Percentiles rank a stretch among this genome's conserved stretches.
Conservation (phyloP, 2,888 invertebrate species). For the Cephus nigrinus region DNA sequence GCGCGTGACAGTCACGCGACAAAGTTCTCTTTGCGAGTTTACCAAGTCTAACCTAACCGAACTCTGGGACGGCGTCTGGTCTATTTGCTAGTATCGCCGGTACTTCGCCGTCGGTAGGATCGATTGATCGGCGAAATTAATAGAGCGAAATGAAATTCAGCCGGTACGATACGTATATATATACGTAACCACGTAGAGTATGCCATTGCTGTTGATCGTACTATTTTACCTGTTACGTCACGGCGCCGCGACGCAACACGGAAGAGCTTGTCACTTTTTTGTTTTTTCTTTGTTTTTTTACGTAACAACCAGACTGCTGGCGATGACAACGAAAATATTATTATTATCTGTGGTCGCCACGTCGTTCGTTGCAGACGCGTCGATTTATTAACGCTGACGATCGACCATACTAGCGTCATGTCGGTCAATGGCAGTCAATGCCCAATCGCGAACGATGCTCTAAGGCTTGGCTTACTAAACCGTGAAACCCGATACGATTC, state of each 20-base stretch:
- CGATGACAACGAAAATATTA: background rate
- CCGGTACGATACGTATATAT: background rate
- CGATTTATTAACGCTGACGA: background rate
- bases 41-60: background rate
- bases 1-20: constrained; percentile 18
- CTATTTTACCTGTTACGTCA: background rate
- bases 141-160: background rate
- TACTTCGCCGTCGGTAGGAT: background rate
- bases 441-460: background rate
- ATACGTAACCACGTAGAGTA: background rate
- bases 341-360: background rate
- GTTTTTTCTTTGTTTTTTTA: background rate
- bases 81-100: background rate
- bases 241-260: background rate
- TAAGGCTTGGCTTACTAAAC: background rate
- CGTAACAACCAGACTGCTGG: background rate
- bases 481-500: background rate
- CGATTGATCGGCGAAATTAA: background rate
- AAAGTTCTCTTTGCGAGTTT: constrained; percentile 19
- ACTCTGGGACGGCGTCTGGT: background rate
- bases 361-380: background rate
- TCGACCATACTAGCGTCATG: background rate
- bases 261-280: background rate
- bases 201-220: background rate
- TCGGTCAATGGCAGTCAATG: background rate